Percentiles rank a stretch among this genome's conserved stretches.
phyloP scores from a whole-genome alignment of 2,888 invertebrate species.

The Rhagonycha lutea region DNA sequence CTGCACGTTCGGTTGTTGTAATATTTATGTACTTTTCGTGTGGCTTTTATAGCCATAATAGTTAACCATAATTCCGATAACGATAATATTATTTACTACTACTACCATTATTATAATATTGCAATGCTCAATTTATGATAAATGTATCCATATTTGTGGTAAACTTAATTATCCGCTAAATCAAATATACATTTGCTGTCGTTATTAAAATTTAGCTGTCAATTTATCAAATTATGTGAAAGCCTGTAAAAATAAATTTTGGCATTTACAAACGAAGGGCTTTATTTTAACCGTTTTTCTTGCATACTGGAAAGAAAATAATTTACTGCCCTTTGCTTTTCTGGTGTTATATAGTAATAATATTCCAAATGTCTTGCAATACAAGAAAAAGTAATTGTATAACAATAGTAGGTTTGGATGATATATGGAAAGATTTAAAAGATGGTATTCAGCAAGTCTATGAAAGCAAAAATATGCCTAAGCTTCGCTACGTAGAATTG shows the following conservation, averaged over 20 bases:
- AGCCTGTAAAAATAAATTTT: background rate
- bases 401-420: constrained; percentile 79
- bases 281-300: background rate
- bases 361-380: constrained; percentile 50
- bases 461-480: constrained; percentile 82
- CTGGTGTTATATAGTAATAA: background rate
- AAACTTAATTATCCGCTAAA: background rate
- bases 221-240: background rate
- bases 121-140: too few relatives aligned
- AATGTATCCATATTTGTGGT: too few relatives aligned
- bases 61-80: too few relatives aligned
- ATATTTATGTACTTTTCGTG: too few relatives aligned
- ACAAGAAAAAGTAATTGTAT: constrained; percentile 59
- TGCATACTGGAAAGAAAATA: background rate
- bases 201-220: background rate
- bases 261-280: background rate
- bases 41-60: too few relatives aligned
- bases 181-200: background rate
- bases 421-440: constrained; percentile 94
- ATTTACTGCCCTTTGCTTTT: background rate
- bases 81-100: too few relatives aligned
- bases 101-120: too few relatives aligned
- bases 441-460: constrained; percentile 95
- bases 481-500: constrained; percentile 80
- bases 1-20: too few relatives aligned